phyloP scores from a whole-genome alignment of 2,888 invertebrate species.

The Arenicola marina region DNA sequence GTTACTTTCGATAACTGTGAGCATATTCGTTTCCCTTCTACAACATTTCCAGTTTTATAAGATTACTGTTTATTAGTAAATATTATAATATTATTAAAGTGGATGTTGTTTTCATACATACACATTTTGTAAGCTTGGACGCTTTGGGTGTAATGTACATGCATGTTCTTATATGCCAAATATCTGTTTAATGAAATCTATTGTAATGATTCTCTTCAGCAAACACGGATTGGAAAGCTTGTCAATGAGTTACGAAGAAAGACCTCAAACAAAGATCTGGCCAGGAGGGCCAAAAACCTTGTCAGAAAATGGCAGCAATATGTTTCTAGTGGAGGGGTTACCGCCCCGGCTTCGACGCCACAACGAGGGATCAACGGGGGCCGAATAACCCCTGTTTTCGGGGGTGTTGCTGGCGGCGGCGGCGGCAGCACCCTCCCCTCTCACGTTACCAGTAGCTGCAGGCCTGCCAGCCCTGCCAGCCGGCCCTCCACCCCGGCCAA shows the following conservation, averaged over 20 bases:
- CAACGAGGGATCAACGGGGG: constrained; percentile 1
- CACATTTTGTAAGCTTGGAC: too few species aligned
- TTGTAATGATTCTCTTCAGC: constrained; percentile 65
- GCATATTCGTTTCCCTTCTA: too few species aligned
- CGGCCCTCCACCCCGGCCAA: constrained; percentile 27
- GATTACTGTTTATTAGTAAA: too few species aligned
- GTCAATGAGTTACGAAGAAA: constrained; percentile 89
- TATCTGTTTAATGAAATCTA: not conserved
- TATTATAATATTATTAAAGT: too few species aligned
- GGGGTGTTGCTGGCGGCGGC: not conserved
- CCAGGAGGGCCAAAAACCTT: constrained; percentile 87
- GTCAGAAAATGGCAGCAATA: constrained; percentile 91
- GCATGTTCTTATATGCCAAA: too few species aligned
- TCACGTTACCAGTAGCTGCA: constrained; percentile 22
- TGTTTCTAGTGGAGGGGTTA: constrained; percentile 61
- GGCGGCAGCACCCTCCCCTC: constrained; percentile 7
- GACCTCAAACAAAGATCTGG: constrained; percentile 81
- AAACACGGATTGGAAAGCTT: constrained; percentile 91
- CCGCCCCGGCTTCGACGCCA: not conserved
- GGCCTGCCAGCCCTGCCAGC: constrained; percentile 43
- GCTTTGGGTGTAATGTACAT: too few species aligned
- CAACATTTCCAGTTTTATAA: too few species aligned
- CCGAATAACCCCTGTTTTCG: not conserved
- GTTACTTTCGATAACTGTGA: too few species aligned
- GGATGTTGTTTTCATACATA: too few species aligned